phyloP scores from a whole-genome alignment of 2,113 vertebrate species.

The Misgurnus mizolepis region DNA sequence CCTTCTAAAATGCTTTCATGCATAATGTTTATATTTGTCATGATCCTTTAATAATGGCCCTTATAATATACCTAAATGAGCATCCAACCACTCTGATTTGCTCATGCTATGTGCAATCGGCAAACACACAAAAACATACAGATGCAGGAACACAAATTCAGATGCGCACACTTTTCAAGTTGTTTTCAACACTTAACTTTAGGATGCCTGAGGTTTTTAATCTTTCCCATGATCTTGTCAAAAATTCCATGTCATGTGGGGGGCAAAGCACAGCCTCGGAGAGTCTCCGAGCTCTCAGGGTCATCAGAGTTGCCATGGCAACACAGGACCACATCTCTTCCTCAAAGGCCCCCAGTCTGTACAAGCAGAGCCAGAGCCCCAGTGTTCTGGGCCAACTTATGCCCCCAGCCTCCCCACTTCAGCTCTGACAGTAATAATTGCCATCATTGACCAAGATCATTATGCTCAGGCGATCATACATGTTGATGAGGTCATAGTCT shows the following conservation, averaged over 20 bases:
- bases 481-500: not conserved
- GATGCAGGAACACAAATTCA: not conserved
- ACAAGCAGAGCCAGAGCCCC: not conserved
- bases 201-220: slow-evolving; percentile 52
- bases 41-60: too few species aligned
- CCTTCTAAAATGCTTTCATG: too few species aligned
- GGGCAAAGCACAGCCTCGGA: slow-evolving; percentile 58
- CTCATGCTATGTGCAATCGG: not conserved
- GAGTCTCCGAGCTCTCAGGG: slow-evolving; percentile 60
- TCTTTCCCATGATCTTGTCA: slow-evolving; percentile 66
- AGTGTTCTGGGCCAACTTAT: slow-evolving; percentile 50
- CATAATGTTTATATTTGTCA: too few species aligned
- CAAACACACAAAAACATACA: not conserved
- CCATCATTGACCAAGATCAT: slow-evolving; percentile 26
- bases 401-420: slow-evolving; percentile 53
- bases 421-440: slow-evolving; percentile 38
- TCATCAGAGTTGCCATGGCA: slow-evolving; percentile 61
- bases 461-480: slow-evolving; percentile 16
- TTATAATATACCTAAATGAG: not conserved
- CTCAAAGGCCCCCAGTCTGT: not conserved
- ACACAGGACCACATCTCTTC: slow-evolving; percentile 45
- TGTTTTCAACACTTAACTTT: slow-evolving; percentile 20
- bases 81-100: not conserved
- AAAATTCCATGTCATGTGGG: slow-evolving; percentile 59
- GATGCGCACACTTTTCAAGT: not conserved